phyloP scores from a whole-genome alignment of 2,888 invertebrate species.

The Phyto melanocephala region DNA sequence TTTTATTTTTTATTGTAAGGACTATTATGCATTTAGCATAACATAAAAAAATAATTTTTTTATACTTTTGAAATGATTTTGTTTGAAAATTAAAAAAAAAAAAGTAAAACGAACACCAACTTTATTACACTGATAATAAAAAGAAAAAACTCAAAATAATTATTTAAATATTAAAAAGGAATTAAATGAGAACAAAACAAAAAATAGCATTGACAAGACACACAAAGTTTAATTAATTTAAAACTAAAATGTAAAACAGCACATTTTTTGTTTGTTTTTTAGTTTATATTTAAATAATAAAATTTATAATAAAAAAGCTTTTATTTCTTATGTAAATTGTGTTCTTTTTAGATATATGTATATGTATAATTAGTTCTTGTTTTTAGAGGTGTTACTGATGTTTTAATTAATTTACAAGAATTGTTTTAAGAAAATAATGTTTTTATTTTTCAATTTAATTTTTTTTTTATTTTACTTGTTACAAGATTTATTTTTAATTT shows the following conservation, averaged over 20 bases:
- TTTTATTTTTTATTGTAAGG: conserved; percentile 68
- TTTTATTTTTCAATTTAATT: conserved; percentile 21
- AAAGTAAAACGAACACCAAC: conserved; percentile 68
- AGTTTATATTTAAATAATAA: conserved; percentile 61
- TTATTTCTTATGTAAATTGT: conserved; percentile 31
- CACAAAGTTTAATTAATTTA: conserved; percentile 40
- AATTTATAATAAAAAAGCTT: conserved; percentile 33
- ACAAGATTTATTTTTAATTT: conserved; percentile 63
- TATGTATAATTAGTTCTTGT: conserved; percentile 33
- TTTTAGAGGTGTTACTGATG: conserved; percentile 52
- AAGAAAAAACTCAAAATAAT: conserved; percentile 45
- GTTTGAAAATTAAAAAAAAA: conserved; percentile 62
- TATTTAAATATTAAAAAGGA: conserved; percentile 32
- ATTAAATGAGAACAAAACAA: conserved; percentile 32
- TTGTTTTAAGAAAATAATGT: conserved; percentile 41
- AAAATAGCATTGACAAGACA: conserved; percentile 40
- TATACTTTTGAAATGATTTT: conserved; percentile 54
- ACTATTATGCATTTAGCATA: conserved; percentile 69
- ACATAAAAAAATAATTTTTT: conserved; percentile 66
- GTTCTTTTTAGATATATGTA: conserved; percentile 10
- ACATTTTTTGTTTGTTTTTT: background rate
- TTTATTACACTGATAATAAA: conserved; percentile 67
- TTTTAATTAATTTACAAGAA: conserved; percentile 50
- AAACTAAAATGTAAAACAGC: conserved; percentile 47
- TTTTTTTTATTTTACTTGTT: conserved; percentile 32